These are phyloP conservation scores for Nibea albiflora DNA, from an alignment of 2,113 vertebrate genomes.

Conservation along the genomic window DNA sequence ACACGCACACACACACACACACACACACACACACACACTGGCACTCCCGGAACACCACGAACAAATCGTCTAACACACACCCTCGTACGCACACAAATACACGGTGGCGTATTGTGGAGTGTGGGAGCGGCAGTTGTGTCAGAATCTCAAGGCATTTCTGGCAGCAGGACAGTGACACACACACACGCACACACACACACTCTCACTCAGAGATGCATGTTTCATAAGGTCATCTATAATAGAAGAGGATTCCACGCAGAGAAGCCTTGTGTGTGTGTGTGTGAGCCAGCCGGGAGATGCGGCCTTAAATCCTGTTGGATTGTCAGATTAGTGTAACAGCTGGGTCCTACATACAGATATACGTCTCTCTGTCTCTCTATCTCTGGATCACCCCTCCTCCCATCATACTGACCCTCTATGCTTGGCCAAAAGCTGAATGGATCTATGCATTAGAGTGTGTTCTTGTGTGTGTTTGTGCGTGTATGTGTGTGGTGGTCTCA, in stretches of 20 bases:
- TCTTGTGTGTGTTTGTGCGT: constrained; percentile 21
- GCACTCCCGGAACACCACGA: constrained; percentile 1
- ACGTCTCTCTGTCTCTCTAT: constrained; percentile 53
- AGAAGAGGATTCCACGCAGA: constrained; percentile 63
- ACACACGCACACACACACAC: constrained; percentile 54
- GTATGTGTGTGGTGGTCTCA: constrained; percentile 42
- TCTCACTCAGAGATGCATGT: constrained; percentile 64
- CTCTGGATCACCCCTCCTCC: constrained; percentile 49
- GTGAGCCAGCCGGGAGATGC: constrained; percentile 42
- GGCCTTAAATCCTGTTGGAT: constrained; percentile 78
- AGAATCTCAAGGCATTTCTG: constrained; percentile 70
- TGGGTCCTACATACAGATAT: constrained; percentile 75
- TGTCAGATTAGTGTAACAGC: constrained; percentile 82
- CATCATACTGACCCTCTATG: constrained; percentile 3
- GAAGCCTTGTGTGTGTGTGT: constrained; percentile 44
- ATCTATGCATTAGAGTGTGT: constrained; percentile 26
- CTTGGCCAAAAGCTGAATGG: not conserved
- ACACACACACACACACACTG: not conserved
- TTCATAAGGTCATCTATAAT: constrained; percentile 80
- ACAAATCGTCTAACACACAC: constrained; percentile 36
- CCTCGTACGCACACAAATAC: constrained; percentile 25
- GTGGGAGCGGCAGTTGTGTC: constrained; percentile 67
- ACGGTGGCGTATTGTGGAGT: constrained; percentile 51
- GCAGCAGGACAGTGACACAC: constrained; percentile 63
- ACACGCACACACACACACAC: constrained; percentile 18